Evolutionary conservation across 2,888 invertebrate genomes (phyloP), one percentile per base, ranked within the genome.

Genomic region (Marronus borbonicus): DNA sequence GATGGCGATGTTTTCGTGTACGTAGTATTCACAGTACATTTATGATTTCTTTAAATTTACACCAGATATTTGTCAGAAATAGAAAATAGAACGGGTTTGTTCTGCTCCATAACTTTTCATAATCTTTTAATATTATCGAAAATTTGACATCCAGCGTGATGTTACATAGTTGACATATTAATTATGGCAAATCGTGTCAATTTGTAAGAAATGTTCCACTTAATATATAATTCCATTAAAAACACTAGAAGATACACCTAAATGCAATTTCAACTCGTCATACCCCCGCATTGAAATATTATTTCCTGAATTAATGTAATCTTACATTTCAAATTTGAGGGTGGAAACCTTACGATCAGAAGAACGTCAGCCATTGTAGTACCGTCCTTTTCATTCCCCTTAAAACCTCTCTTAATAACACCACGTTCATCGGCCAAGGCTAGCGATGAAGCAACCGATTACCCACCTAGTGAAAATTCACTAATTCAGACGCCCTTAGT

Each of bases 341-440:
- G 72, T 12, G 39, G 12, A 14, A 70, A 44, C 1, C 64, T 77
- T 31, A 52, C 77, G 28, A 49, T 77, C 8, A 36, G 66, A 36
- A 70, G 77, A 62, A 55, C 76, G 4, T 76, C 75, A 50, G 60
- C 62, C 14, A 68, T 65, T 44, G 62, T 75, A 4, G 28, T 68
- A 28, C 78, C 76, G 24, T 49, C 68, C 12, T n/a, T 36, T 62
- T n/a, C 36, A 3, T 75, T 60, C 3, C 68, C 75, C n/a, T 49
- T 78, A 17, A 70, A 64, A 72, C 79, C 79, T 36, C 50, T 76
- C 17, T 66, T 79, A 31, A 60, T 79, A 31, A 79, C 79, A 12
- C 79, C 79, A 24, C 52, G 76, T 20, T 79, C 79, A 14, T 79
- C 79, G 12, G 79, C 76, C 3, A 60, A 70, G 31, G 39, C 66